Evolutionary conservation across 2,888 invertebrate species (phyloP), one percentile per base, ranked within the genome.

Genomic region (Gibbula magus): DNA sequence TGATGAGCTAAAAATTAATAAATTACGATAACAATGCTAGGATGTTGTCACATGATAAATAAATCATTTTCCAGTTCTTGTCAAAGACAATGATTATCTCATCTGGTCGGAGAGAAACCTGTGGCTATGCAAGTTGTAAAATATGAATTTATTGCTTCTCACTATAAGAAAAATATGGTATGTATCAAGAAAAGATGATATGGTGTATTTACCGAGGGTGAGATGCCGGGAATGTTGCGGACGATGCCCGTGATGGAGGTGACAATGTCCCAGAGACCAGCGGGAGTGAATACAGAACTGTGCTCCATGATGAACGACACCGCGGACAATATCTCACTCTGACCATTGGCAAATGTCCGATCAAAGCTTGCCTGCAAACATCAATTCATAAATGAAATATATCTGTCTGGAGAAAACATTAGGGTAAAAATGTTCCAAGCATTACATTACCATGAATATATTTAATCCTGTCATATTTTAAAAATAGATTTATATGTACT

Each of bases 291-390:
- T 29, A 88, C 75, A 35, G 85, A 85, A 1, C 84, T 79, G 70
- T 88, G 88, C 45, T 91, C 91, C 86, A 91, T 87, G 20, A 91
- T 81, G 39, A 82, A 84, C 0, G 90, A 89, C 51, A 88, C 84
- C 7, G 84, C 82, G 56, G 88, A 88, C 25, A 87, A 84, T 7
- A 86, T 66, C 77, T 89, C 90, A 35, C 81, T 35, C 20, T 29
- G 32, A 8, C 39, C 39, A 13, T 20, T 35, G 16, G 70, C 5
- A 13, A 45, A 45, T 13, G 45, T 45, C 10, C 45, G 45, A 13
- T 45, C 45, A 45, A 45, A 45, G 13, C 8, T 8, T 45, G 45
- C 45, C 45, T 45, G 5, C 45, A 45, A 45, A 35, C 7, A 45
- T 45, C 45, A 45, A 10, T 45, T 45, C 1, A 45, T 45, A 8